Conservation (phyloP, 2,113 vertebrate genomes). For the Gobiocypris rarus region DNA sequence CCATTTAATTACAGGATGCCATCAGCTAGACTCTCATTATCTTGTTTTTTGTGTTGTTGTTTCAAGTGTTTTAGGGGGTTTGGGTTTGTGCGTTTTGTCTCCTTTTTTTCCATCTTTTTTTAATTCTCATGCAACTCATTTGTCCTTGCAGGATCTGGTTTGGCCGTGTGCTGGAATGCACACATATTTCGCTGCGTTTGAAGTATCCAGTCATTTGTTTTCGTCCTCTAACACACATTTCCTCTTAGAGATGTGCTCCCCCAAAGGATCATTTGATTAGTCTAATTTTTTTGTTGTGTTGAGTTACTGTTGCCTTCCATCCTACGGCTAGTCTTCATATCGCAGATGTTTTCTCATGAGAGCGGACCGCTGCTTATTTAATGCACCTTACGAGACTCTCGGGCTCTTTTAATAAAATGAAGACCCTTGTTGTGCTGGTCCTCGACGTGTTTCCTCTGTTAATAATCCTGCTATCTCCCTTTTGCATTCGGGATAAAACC, state of each 20-base stretch:
- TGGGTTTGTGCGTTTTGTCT: conserved; percentile 40
- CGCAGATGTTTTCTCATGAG: conserved; percentile 45
- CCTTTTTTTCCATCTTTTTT: not conserved
- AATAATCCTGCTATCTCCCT: conserved; percentile 38
- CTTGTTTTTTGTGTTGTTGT: conserved; percentile 62
- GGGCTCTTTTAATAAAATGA: conserved; percentile 24
- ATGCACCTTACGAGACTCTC: conserved; percentile 6
- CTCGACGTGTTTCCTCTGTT: conserved; percentile 23
- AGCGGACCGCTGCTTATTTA: conserved; percentile 5
- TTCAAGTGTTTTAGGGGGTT: conserved; percentile 59
- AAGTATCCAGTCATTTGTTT: conserved; percentile 50
- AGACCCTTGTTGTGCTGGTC: conserved; percentile 15
- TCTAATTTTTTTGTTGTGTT: not conserved
- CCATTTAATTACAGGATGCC: conserved; percentile 61
- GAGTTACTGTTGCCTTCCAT: conserved; percentile 25
- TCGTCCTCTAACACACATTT: conserved; percentile 11
- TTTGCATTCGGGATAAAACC: conserved; percentile 22
- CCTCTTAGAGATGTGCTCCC: not conserved
- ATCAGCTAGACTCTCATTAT: conserved; percentile 61
- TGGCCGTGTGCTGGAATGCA: conserved; percentile 44
- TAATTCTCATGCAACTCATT: conserved; percentile 39
- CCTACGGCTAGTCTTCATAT: conserved; percentile 12
- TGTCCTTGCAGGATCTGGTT: conserved; percentile 49
- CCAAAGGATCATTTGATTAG: conserved; percentile 34
- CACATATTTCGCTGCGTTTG: conserved; percentile 38